These are phyloP conservation scores for Melolontha melolontha DNA, from an alignment of 2,888 invertebrate genomes.

Conservation along the genomic window DNA sequence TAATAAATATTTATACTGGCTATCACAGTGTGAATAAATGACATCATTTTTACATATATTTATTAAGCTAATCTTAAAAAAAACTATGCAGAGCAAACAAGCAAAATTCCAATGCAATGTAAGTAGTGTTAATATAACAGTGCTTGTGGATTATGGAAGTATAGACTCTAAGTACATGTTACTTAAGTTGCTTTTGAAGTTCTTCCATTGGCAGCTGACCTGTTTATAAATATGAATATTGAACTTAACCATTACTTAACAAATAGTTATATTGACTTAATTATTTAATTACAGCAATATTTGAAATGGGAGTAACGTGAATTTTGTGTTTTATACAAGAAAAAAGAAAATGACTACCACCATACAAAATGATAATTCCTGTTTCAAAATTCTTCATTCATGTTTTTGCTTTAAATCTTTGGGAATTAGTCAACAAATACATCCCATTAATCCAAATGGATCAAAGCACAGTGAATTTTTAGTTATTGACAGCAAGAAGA, in stretches of 20 bases:
- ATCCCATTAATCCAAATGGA: constrained; percentile 59
- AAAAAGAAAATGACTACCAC: constrained; percentile 34
- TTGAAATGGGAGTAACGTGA: constrained; percentile 41
- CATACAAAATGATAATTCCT: constrained; percentile 40
- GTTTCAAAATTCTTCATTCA: constrained; percentile 44
- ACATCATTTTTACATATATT: too few species aligned
- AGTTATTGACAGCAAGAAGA: constrained; percentile 58
- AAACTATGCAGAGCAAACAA: too few species aligned
- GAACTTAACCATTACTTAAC: neutral
- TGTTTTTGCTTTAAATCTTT: constrained; percentile 48
- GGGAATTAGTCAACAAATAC: constrained; percentile 56
- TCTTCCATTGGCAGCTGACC: constrained; percentile 33
- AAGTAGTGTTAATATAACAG: constrained; percentile 35
- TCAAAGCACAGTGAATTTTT: constrained; percentile 62
- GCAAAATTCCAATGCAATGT: neutral
- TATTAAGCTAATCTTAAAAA: too few species aligned
- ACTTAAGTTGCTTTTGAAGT: constrained; percentile 29
- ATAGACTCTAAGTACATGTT: constrained; percentile 40
- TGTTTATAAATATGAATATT: constrained; percentile 36
- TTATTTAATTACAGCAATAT: constrained; percentile 12
- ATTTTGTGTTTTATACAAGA: constrained; percentile 3
- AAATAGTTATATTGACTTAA: neutral
- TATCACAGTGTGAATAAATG: too few species aligned
- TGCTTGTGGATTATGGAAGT: constrained; percentile 30
- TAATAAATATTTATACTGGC: too few species aligned